These are phyloP conservation scores for Trichopria drosophilae DNA, from an alignment of 2,888 invertebrate genomes.

Conservation along the genomic window DNA sequence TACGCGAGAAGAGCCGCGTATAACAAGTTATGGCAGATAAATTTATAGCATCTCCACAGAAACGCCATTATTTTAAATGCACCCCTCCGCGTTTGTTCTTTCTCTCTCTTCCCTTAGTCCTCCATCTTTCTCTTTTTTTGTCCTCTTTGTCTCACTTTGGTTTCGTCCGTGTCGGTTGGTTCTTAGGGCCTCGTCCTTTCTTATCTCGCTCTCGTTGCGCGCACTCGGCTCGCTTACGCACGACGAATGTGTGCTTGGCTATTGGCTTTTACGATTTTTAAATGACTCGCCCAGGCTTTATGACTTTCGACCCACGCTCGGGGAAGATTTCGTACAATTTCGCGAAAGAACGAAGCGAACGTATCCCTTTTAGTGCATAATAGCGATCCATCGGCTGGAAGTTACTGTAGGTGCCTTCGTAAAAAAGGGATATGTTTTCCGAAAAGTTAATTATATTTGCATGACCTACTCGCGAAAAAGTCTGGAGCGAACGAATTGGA, in stretches of 20 bases:
- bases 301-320: too few relatives aligned
- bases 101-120: conserved; percentile 18
- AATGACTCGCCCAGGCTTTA: too few relatives aligned
- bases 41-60: conserved; percentile 60
- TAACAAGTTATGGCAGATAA: conserved; percentile 60
- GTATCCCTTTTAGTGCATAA: too few relatives aligned
- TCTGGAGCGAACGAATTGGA: too few relatives aligned
- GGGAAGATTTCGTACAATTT: too few relatives aligned
- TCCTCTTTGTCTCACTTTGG: conserved; percentile 23
- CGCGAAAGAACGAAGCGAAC: too few relatives aligned
- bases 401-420: too few relatives aligned
- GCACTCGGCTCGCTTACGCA: conserved; percentile 33
- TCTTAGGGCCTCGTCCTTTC: conserved; percentile 28
- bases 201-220: conserved; percentile 2
- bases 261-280: conserved; percentile 57
- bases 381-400: too few relatives aligned
- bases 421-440: too few relatives aligned
- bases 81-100: conserved; percentile 28
- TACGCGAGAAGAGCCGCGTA: conserved; percentile 58
- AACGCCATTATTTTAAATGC: conserved; percentile 57
- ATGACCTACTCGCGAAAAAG: too few relatives aligned
- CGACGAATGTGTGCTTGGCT: too few relatives aligned
- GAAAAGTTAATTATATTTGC: too few relatives aligned
- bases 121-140: conserved; percentile 25
- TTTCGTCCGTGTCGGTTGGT: conserved; percentile 33